phyloP scores from a whole-genome alignment of 2,113 vertebrate species.

The Myxocyprinus asiaticus region DNA sequence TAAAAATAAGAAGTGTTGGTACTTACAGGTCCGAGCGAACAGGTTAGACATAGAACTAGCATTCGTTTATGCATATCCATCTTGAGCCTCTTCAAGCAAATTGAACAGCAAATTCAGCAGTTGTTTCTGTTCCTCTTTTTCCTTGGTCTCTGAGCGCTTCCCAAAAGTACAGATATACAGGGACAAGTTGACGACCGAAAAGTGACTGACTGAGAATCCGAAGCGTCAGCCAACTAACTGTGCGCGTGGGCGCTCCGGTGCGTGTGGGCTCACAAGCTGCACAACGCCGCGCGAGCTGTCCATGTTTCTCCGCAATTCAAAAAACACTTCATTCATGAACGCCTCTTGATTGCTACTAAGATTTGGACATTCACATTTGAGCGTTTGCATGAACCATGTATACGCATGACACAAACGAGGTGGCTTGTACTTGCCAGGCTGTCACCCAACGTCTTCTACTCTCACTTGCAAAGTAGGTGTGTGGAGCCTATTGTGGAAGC shows the following conservation, averaged over 20 bases:
- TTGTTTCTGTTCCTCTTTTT: not conserved
- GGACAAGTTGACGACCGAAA: conserved; percentile 12
- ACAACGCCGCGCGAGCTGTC: not conserved
- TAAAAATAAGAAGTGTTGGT: not conserved
- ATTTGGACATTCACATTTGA: not conserved
- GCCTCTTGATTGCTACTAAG: not conserved
- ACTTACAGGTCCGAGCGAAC: conserved; percentile 51
- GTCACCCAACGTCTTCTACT: not conserved
- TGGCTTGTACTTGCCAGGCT: not conserved
- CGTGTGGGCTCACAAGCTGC: not conserved
- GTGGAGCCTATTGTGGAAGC: not conserved
- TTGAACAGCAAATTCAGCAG: not conserved
- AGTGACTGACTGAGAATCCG: conserved; percentile 15
- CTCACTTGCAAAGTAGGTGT: not conserved
- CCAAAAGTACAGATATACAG: not conserved
- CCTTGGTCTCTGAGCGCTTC: not conserved
- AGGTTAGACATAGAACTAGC: conserved; percentile 35
- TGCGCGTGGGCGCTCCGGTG: not conserved
- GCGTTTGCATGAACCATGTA: not conserved
- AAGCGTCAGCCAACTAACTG: not conserved
- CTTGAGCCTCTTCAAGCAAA: not conserved
- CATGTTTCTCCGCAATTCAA: not conserved
- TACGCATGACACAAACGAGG: not conserved
- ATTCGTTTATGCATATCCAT: conserved; percentile 24
- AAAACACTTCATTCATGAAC: conserved; percentile 16